Evolutionary conservation across 2,888 invertebrate genomes (phyloP).

Genomic region (Erebia ligea): DNA sequence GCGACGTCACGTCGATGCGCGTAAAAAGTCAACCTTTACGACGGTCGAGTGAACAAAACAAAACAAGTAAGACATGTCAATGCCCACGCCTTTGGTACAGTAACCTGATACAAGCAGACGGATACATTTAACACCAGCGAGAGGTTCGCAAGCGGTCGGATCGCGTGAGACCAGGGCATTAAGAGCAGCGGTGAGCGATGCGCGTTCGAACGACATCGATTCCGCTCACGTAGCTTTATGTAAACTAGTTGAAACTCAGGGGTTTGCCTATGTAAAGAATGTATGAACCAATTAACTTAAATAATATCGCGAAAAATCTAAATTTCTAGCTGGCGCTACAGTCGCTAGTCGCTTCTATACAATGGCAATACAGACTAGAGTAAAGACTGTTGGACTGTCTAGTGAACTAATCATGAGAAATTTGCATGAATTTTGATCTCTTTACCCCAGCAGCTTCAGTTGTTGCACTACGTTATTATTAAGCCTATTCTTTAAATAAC

Average conservation of each 20-base stretch:
- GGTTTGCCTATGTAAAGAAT: neutral
- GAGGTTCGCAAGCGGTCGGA: slow-evolving; percentile 57
- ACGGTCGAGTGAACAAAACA: slow-evolving; percentile 76
- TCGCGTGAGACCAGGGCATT: slow-evolving; percentile 51
- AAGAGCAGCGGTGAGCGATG: slow-evolving; percentile 57
- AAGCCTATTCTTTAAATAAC: no score
- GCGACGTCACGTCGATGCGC: slow-evolving; percentile 73
- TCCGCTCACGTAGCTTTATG: slow-evolving; percentile 55
- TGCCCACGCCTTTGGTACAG: slow-evolving; percentile 81
- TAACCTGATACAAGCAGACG: slow-evolving; percentile 78
- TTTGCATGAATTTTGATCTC: neutral
- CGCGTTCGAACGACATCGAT: slow-evolving; percentile 50
- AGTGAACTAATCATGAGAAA: neutral
- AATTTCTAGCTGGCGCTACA: neutral
- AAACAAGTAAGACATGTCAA: slow-evolving; percentile 81
- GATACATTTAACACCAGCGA: slow-evolving; percentile 79
- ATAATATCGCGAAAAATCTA: neutral
- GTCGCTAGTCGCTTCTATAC: no score
- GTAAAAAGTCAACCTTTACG: slow-evolving; percentile 78
- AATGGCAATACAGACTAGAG: no score
- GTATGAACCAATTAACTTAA: neutral
- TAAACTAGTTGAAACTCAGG: neutral
- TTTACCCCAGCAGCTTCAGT: no score
- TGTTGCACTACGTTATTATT: no score
- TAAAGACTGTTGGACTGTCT: neutral